Evolutionary conservation across 2,797 vertebrate species (phyloP).

Genomic region (Limnodromus scolopaceus): DNA sequence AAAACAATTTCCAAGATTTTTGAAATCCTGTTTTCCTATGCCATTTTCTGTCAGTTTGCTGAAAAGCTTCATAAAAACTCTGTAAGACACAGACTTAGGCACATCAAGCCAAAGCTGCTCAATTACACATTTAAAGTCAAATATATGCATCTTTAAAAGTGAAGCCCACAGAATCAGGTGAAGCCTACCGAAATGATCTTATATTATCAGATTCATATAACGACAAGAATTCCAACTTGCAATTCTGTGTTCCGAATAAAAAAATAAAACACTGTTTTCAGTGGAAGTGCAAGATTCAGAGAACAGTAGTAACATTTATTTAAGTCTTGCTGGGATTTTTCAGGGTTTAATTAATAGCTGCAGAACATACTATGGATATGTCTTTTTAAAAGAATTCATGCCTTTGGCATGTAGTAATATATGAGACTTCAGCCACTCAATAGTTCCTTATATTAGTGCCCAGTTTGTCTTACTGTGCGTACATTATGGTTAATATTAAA

Average conservation of each 20-base stretch:
- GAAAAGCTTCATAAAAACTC: background rate
- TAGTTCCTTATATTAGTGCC: background rate
- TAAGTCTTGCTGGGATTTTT: background rate
- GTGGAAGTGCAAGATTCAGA: background rate
- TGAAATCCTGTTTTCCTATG: background rate
- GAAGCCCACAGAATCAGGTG: background rate
- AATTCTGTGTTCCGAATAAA: background rate
- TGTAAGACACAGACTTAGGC: background rate
- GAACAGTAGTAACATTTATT: background rate
- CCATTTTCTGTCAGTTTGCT: background rate
- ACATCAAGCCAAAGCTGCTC: background rate
- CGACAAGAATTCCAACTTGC: background rate
- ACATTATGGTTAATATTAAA: constrained; percentile 4
- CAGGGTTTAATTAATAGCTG: constrained; percentile 31
- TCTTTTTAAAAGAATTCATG: background rate
- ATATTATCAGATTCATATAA: background rate
- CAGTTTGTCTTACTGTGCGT: background rate
- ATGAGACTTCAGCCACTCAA: background rate
- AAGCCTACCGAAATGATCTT: background rate
- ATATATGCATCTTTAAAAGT: background rate
- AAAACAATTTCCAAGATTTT: background rate
- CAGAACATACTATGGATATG: background rate
- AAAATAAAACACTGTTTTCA: background rate
- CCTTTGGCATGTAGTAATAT: background rate
- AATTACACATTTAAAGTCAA: background rate